Conservation (phyloP, 2,113 vertebrate genomes). For the Sceloporus tristichus region DNA sequence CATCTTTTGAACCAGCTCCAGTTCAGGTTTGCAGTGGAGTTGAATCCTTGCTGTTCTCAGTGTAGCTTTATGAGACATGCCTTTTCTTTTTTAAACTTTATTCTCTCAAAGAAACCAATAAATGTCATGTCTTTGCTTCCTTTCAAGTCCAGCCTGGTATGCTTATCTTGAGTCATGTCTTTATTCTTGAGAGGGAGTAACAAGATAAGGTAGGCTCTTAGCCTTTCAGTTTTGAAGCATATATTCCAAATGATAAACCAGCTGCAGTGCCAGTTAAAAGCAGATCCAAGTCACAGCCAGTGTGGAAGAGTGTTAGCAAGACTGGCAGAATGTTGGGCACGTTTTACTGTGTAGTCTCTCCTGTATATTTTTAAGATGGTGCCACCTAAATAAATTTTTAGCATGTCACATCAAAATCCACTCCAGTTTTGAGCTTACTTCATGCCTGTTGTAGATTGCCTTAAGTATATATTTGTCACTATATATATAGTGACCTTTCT, state of each 20-base stretch:
- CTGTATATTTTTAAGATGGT: not conserved
- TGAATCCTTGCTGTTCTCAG: slow-evolving; percentile 17
- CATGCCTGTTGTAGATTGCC: too few relatives aligned
- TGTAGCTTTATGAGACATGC: not conserved
- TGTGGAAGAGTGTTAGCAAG: not conserved
- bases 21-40: slow-evolving; percentile 32
- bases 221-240: not conserved
- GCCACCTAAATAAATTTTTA: too few relatives aligned
- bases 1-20: slow-evolving; percentile 8
- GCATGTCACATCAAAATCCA: too few relatives aligned
- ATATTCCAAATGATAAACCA: not conserved
- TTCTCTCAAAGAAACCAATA: slow-evolving; percentile 13
- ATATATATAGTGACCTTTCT: not conserved
- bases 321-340: not conserved
- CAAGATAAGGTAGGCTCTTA: not conserved
- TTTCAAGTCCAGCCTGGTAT: not conserved
- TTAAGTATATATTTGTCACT: not conserved
- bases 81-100: not conserved
- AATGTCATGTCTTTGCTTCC: slow-evolving; percentile 4
- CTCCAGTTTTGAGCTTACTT: too few relatives aligned
- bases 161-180: not conserved
- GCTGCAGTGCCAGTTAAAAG: slow-evolving; percentile 7
- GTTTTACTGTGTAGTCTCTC: not conserved
- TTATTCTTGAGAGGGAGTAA: not conserved
- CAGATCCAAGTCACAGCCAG: slow-evolving; percentile 4